These are phyloP conservation scores for Dendroctonus valens DNA, from an alignment of 1,140 invertebrate genomes.

Conservation along the genomic window DNA sequence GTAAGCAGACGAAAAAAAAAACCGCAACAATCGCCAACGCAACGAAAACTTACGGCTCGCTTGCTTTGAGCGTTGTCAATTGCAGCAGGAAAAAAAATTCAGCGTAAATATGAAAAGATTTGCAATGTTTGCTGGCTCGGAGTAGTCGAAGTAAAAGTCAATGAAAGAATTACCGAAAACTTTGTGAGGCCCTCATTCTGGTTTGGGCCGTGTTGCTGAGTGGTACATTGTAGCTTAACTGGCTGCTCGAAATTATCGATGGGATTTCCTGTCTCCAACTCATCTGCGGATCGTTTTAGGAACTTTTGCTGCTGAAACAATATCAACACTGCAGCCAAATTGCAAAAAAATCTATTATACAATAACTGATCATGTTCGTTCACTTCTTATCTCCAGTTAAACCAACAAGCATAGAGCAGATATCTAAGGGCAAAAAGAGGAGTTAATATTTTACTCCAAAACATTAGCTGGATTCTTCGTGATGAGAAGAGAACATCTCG, in stretches of 20 bases:
- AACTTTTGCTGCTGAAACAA: conserved; percentile 79
- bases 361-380: too few species aligned
- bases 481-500: too few species aligned
- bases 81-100: conserved; percentile 5
- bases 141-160: too few species aligned
- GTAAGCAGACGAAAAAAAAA: too few species aligned
- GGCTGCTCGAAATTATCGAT: conserved; percentile 67
- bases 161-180: conserved; percentile 30
- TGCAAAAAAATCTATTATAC: too few species aligned
- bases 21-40: too few species aligned
- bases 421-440: too few species aligned
- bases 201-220: conserved; percentile 51
- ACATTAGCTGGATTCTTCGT: too few species aligned
- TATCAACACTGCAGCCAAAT: conserved; percentile 1
- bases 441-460: too few species aligned
- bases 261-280: conserved; percentile 61
- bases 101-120: conserved; percentile 1
- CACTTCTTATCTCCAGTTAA: too few species aligned
- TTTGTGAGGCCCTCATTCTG: conserved; percentile 53
- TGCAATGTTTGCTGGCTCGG: background rate
- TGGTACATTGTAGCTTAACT: conserved; percentile 73
- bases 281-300: conserved; percentile 71
- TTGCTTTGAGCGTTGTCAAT: conserved; percentile 4
- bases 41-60: too few species aligned
- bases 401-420: too few species aligned